These are phyloP conservation scores for Daboia siamensis DNA, from an alignment of 2,113 vertebrate species.

Conservation along the genomic window DNA sequence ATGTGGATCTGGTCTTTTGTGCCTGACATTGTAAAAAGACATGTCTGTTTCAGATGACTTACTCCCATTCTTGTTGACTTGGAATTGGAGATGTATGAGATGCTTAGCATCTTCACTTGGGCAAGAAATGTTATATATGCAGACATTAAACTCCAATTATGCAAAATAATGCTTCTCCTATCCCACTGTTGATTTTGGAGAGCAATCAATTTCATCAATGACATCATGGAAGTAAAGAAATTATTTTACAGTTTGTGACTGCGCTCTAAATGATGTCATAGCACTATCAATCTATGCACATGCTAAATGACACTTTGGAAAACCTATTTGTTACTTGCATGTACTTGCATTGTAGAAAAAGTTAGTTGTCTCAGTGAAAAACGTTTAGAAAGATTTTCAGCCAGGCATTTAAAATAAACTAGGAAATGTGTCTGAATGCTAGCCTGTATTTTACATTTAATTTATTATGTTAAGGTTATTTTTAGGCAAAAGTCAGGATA, in stretches of 20 bases:
- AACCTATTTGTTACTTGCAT: not conserved
- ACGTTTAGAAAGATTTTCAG: not conserved
- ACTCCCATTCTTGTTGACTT: not conserved
- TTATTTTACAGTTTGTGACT: not conserved
- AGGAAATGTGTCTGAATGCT: not conserved
- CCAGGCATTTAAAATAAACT: not conserved
- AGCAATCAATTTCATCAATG: not conserved
- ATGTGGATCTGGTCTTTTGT: not conserved
- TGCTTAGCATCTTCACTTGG: not conserved
- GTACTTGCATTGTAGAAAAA: not conserved
- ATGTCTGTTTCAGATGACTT: not conserved
- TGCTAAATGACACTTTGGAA: conserved; percentile 11
- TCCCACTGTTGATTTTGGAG: not conserved
- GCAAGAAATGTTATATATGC: not conserved
- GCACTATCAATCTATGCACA: not conserved
- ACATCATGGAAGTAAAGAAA: not conserved
- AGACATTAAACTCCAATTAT: not conserved
- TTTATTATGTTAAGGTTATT: not conserved
- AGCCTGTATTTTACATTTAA: not conserved
- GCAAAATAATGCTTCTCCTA: not conserved
- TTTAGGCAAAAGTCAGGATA: not conserved
- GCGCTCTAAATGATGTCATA: not conserved
- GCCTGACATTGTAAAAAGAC: not conserved
- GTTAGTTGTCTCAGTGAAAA: not conserved
- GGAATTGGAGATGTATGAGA: not conserved